These are phyloP conservation scores for Apamea monoglypha DNA, from an alignment of 2,888 invertebrate species.

Conservation along the genomic window DNA sequence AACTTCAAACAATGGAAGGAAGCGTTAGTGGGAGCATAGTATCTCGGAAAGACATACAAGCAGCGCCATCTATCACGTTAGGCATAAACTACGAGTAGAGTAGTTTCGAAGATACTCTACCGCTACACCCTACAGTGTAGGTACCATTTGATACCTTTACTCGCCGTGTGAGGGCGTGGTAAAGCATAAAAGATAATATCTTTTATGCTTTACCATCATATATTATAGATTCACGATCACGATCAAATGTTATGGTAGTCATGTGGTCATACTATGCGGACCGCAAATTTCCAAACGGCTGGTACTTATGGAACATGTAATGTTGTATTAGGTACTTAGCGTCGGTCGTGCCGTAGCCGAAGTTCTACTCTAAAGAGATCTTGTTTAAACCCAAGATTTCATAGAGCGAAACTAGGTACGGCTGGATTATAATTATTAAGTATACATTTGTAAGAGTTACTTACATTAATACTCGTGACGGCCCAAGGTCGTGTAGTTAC, in stretches of 20 bases:
- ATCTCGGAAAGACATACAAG: neutral
- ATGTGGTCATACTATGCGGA: neutral
- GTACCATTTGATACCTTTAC: neutral
- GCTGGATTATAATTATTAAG: neutral
- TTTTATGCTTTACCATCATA: no score
- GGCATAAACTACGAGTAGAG: conserved; percentile 6
- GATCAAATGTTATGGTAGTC: neutral
- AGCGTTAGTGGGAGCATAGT: neutral
- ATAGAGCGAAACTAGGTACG: neutral
- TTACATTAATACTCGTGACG: neutral
- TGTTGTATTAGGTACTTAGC: neutral
- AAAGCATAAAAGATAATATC: neutral
- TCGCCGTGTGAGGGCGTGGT: conserved; percentile 43
- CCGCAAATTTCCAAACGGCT: neutral
- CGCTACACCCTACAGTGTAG: neutral
- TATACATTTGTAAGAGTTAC: neutral
- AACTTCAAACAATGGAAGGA: conserved; percentile 31
- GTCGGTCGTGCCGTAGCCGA: no score
- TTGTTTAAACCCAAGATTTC: no score
- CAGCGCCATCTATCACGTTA: conserved; percentile 48
- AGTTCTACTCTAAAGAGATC: neutral
- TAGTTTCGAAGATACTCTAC: neutral
- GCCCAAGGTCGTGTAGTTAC: neutral
- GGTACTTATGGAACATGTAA: neutral
- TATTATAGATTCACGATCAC: neutral